Conservation (phyloP, 2,797 vertebrate species). For the Myiothlypis chrysogaster region DNA sequence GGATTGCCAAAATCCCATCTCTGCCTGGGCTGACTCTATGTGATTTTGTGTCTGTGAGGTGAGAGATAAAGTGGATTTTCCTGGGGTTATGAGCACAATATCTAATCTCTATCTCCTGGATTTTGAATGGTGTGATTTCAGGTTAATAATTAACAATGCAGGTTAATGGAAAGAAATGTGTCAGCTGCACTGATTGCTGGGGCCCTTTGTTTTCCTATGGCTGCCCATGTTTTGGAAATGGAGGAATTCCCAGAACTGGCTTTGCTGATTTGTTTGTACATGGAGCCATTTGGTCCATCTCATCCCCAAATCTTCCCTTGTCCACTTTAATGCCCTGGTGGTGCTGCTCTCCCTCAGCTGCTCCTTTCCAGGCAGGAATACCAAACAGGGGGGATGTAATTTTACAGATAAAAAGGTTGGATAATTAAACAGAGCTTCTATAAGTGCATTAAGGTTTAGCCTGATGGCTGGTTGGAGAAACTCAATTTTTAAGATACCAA, state of each 20-base stretch:
- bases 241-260: background rate
- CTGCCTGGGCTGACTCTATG: fast-evolving
- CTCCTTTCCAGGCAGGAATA: background rate
- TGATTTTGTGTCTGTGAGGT: background rate
- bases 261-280: background rate
- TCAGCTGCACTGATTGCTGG: background rate
- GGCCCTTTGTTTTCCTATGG: background rate
- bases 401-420: background rate
- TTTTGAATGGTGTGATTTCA: background rate
- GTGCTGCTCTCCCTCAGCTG: background rate
- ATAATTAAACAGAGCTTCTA: background rate
- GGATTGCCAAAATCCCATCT: background rate
- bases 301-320: background rate
- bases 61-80: background rate
- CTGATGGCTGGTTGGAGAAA: background rate
- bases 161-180: background rate
- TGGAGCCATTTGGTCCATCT: background rate
- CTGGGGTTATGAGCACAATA: background rate
- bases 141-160: conserved; percentile 1
- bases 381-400: background rate
- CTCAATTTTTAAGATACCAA: fast-evolving
- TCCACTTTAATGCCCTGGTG: background rate
- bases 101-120: background rate
- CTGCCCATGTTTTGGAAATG: background rate
- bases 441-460: background rate